Base-by-base conservation (phyloP, 2,888 invertebrate species). In the Himalopsyche anomala region DNA sequence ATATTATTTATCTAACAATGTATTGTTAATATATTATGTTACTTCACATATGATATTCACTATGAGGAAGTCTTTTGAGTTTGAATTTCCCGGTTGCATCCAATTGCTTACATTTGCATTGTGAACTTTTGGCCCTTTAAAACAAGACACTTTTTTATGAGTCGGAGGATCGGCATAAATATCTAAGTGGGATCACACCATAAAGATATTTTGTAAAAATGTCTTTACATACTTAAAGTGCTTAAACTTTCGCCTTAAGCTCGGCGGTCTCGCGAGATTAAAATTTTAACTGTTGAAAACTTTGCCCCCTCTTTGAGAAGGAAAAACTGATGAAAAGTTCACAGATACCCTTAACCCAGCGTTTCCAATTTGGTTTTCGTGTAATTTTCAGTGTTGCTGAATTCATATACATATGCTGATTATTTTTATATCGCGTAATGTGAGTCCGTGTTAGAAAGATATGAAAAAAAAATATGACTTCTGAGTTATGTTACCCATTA, bases 201-300 rank as follows among this genome's bases (percentile, higher is more conserved):
- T 88, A 85, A 88, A 87, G 87, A 88, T 86, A 88, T 87, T 88
- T 87, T 84, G 86, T 87, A 88, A 88, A 88, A 88, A 87, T 86
- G 87, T 88, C 88, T 86, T 87, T 87, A 87, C 86, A 86, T 84
- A 84, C 81, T 87, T 84, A 85, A 86, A 87, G 83, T 84, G 87
- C 86, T 87, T 80, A 87, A 88, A 88, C 81, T 88, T 88, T 74
- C 54, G 55, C 85, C 83, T 69, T 83, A 82, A 84, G 82, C 81
- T 79, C 79, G 81, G 38, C 79, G 42, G 87, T 88, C 88, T 87
- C 88, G 82, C 87, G 88, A 88, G 88, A 88, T 88, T 88, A 88
- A 88, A 88, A 80, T 88, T 88, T 88, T 87, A 88, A 88, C 87
- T 88, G 87, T 74, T 69, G 85, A 82, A 88, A 88, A 87, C 81